These are phyloP conservation scores for Porites divaricata DNA, from an alignment of 92 coral and sea anemone species.

Conservation along the genomic window DNA sequence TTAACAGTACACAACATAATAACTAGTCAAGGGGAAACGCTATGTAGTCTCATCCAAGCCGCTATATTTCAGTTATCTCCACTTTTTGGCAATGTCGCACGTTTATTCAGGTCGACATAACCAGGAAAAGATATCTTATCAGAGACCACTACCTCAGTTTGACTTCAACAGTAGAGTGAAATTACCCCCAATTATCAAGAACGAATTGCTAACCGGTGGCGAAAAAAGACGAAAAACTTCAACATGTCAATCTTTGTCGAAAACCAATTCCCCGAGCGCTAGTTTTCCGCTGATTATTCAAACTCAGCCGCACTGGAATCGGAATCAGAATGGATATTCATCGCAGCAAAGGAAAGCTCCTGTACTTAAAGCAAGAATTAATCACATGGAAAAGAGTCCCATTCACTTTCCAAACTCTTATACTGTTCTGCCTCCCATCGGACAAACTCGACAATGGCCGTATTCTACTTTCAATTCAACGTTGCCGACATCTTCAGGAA, in stretches of 20 bases:
- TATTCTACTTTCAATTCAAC: neutral
- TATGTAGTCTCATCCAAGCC: neutral
- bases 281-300: constrained; percentile 20
- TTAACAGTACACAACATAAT: neutral
- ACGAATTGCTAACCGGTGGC: constrained; percentile 23
- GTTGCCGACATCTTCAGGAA: neutral
- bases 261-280: neutral
- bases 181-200: constrained; percentile 64
- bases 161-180: constrained; percentile 52
- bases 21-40: neutral
- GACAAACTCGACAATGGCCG: constrained; percentile 23
- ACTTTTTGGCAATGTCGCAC: constrained; percentile 18
- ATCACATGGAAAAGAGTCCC: constrained; percentile 29
- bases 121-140: constrained; percentile 19
- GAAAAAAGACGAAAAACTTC: neutral
- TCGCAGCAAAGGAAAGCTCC: neutral
- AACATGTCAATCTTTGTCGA: neutral
- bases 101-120: constrained; percentile 6
- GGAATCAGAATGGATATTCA: constrained; percentile 1
- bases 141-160: constrained; percentile 33
- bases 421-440: constrained; percentile 80
- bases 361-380: neutral
- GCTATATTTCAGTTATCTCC: neutral
- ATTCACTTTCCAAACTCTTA: constrained; percentile 66
- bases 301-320: neutral